These are phyloP conservation scores for Hippocampus abdominalis DNA, from an alignment of 2,113 vertebrate genomes.

Conservation along the genomic window DNA sequence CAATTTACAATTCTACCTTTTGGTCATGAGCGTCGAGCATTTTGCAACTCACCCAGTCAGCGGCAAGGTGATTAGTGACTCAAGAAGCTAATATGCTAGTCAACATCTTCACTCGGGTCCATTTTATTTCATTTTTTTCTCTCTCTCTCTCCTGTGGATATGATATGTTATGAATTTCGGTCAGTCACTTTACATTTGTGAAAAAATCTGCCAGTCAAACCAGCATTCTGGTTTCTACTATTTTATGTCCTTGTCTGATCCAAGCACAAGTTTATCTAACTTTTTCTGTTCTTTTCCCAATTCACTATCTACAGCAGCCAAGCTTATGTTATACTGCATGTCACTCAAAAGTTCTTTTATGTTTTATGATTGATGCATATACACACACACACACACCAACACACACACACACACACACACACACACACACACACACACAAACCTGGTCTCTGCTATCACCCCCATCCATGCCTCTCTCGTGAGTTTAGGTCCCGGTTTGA, in stretches of 20 bases:
- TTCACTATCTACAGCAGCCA: conserved; percentile 52
- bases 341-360: conserved; percentile 55
- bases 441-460: conserved; percentile 19
- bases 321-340: conserved; percentile 38
- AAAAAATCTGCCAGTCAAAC: conserved; percentile 40
- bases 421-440: not conserved
- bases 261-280: conserved; percentile 52
- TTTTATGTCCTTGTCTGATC: conserved; percentile 44
- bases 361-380: conserved; percentile 34
- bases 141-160: not conserved
- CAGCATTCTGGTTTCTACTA: conserved; percentile 30
- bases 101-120: not conserved
- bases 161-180: conserved; percentile 17
- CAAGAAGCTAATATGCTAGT: too few relatives aligned
- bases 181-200: conserved; percentile 29
- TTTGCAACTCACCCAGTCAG: too few relatives aligned
- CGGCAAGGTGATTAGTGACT: too few relatives aligned
- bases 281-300: conserved; percentile 39
- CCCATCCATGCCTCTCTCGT: conserved; percentile 20
- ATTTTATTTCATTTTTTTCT: not conserved
- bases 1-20: too few relatives aligned
- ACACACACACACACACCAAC: conserved; percentile 11
- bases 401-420: not conserved
- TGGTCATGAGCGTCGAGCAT: too few relatives aligned
- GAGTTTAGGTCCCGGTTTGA: conserved; percentile 11